These are phyloP conservation scores for Drosophila yooni DNA, from an alignment of 2,888 invertebrate species.

Conservation along the genomic window DNA sequence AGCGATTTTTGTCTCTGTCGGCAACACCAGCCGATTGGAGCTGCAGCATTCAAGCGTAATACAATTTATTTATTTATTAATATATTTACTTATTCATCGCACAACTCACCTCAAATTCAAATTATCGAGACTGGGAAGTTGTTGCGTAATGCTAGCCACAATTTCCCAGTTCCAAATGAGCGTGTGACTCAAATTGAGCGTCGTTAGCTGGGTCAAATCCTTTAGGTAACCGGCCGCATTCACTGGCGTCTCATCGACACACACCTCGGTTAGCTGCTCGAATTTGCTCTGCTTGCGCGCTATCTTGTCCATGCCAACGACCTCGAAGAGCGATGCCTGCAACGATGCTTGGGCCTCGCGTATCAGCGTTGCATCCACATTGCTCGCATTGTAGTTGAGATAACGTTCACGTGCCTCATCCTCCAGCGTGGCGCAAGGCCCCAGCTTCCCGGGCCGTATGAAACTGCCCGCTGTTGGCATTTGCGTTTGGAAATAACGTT, in stretches of 20 bases:
- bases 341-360: constrained; percentile 89
- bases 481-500: constrained; percentile 92
- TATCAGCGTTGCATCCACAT: constrained; percentile 88
- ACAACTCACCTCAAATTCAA: constrained; percentile 82
- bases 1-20: constrained; percentile 86
- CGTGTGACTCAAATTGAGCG: constrained; percentile 83
- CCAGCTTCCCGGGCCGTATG: constrained; percentile 92
- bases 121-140: constrained; percentile 81
- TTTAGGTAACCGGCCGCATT: constrained; percentile 89
- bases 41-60: constrained; percentile 85
- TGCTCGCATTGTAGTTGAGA: constrained; percentile 80
- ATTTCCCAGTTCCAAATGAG: constrained; percentile 85
- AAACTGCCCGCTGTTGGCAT: constrained; percentile 95
- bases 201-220: constrained; percentile 81
- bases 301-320: constrained; percentile 96
- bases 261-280: constrained; percentile 83
- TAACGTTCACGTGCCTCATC: constrained; percentile 91
- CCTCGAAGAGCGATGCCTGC: constrained; percentile 93
- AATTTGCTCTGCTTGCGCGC: constrained; percentile 87
- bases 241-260: constrained; percentile 85
- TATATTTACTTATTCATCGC: neutral
- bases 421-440: constrained; percentile 89
- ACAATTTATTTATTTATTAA: neutral
- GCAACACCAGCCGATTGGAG: constrained; percentile 90
- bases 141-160: constrained; percentile 83